These are phyloP conservation scores for Podarcis raffonei DNA, from an alignment of 2,113 vertebrate genomes.

Conservation along the genomic window DNA sequence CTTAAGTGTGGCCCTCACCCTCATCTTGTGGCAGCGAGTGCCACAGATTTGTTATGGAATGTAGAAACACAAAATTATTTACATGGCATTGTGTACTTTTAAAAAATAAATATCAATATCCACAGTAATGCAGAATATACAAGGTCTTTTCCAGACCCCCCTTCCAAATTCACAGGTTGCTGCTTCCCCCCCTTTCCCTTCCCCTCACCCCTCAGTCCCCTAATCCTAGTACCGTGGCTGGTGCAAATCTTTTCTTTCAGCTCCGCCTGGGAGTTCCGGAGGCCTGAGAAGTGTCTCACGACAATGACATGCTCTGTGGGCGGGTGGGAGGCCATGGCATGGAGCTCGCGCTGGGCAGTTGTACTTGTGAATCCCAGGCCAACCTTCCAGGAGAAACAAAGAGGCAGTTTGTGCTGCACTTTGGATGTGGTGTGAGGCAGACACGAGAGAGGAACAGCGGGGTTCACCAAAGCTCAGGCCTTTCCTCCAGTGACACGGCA, in stretches of 20 bases:
- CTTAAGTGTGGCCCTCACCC: neutral
- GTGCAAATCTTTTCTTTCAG: conserved; percentile 75
- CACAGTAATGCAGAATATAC: neutral
- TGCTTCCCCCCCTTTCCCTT: neutral
- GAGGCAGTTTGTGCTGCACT: neutral
- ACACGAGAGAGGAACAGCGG: neutral
- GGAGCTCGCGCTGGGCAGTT: conserved; percentile 51
- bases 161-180: neutral
- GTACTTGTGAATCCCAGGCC: neutral
- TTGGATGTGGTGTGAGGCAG: no score
- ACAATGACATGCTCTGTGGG: conserved; percentile 50
- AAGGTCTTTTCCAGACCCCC: neutral
- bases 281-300: conserved; percentile 68
- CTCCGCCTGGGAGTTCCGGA: conserved; percentile 64
- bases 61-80: neutral
- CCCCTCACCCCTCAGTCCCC: neutral
- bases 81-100: no score
- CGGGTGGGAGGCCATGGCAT: conserved; percentile 59
- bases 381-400: neutral
- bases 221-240: conserved; percentile 11
- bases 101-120: no score
- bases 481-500: neutral
- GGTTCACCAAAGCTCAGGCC: neutral
- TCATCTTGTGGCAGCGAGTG: neutral
- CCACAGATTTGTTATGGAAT: neutral